Evolutionary conservation across 2,888 invertebrate genomes (phyloP).

Genomic region (Phortica okadai): DNA sequence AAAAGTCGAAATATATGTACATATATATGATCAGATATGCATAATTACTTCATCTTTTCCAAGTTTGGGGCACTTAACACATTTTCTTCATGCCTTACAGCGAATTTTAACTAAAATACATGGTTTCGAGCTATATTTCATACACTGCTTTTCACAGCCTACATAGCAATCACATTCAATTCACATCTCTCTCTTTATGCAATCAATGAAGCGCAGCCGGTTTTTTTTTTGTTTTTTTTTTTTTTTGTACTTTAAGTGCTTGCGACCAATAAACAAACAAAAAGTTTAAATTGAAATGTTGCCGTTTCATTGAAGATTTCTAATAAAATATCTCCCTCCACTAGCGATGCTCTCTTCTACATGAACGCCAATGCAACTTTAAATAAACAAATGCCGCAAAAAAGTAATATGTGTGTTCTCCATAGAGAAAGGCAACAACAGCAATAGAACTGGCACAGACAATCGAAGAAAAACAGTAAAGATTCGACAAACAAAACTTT

Average conservation of each 20-base stretch:
- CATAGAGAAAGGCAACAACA: not conserved
- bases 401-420: constrained; percentile 31
- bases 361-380: constrained; percentile 33
- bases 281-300: constrained; percentile 37
- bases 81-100: constrained; percentile 64
- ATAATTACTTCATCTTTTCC: too few species aligned
- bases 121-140: constrained; percentile 50
- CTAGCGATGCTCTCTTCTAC: not conserved
- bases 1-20: not conserved
- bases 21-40: not conserved
- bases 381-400: constrained; percentile 26
- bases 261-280: constrained; percentile 16
- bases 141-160: not conserved
- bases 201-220: not conserved
- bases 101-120: constrained; percentile 70
- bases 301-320: constrained; percentile 5
- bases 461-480: constrained; percentile 39
- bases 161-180: not conserved
- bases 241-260: too few species aligned
- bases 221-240: too few species aligned
- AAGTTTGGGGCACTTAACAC: too few species aligned
- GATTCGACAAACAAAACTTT: constrained; percentile 56
- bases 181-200: not conserved
- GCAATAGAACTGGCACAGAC: constrained; percentile 25
- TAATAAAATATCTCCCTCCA: constrained; percentile 2